Percentiles rank a stretch among this genome's conserved stretches.
These are phyloP conservation scores for Drosophila cognata DNA, from an alignment of 2,888 invertebrate genomes.

Conservation along the genomic window DNA sequence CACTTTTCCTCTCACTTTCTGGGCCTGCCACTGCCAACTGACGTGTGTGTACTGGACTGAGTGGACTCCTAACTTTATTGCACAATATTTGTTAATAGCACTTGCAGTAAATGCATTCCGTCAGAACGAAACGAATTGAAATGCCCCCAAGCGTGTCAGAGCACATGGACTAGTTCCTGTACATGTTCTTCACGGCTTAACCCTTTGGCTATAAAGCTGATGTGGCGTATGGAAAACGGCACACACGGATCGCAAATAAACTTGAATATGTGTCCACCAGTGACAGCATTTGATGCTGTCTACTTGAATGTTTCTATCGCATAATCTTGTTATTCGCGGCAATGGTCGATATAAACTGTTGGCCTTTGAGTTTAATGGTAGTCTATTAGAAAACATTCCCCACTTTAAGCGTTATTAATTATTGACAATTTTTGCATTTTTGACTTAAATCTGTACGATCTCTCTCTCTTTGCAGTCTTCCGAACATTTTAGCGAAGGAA, in stretches of 20 bases:
- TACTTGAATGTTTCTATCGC: background rate
- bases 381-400: background rate
- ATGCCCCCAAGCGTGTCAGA: conserved; percentile 4
- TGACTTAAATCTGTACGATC: background rate
- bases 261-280: background rate
- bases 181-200: background rate
- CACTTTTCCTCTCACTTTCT: conserved; percentile 1
- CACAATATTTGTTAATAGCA: conserved; percentile 65
- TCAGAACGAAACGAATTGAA: conserved; percentile 1
- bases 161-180: background rate
- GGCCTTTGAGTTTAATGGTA: background rate
- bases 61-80: conserved; percentile 42
- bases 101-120: conserved; percentile 63
- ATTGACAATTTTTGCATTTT: background rate
- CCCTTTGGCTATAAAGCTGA: conserved; percentile 1
- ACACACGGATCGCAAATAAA: background rate
- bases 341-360: background rate
- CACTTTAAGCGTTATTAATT: background rate
- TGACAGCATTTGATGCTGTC: background rate
- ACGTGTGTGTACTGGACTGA: conserved; percentile 1
- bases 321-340: background rate
- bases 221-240: background rate
- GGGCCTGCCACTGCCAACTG: background rate
- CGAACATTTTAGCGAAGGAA: conserved; percentile 5
- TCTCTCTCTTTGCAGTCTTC: conserved; percentile 6